A percentile compares a stretch with the other conserved stretches of the same genome.
These are phyloP conservation scores for Limanda limanda DNA, from an alignment of 2,113 vertebrate genomes.

Conservation along the genomic window DNA sequence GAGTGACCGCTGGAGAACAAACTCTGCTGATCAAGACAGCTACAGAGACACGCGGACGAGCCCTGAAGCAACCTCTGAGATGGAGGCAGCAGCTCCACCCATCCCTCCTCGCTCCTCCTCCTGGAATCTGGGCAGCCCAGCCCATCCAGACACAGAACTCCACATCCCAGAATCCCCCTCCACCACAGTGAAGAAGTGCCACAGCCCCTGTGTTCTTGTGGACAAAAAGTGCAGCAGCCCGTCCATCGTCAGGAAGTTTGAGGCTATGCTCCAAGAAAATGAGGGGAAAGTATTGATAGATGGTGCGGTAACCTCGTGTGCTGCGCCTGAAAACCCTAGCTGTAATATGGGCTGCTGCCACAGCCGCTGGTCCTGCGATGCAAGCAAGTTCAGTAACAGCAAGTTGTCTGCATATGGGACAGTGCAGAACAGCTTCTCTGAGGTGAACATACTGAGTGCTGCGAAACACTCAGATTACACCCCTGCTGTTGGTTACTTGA, in stretches of 20 bases:
- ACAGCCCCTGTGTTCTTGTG: conserved; percentile 58
- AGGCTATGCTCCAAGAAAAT: conserved; percentile 78
- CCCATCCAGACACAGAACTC: conserved; percentile 75
- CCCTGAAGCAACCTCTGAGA: conserved; percentile 59
- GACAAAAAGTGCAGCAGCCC: conserved; percentile 77
- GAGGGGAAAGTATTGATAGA: conserved; percentile 81
- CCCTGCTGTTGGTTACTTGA: conserved; percentile 38
- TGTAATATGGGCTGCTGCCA: conserved; percentile 83
- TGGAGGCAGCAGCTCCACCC: conserved; percentile 83
- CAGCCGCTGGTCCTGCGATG: conserved; percentile 84
- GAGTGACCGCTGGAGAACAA: conserved; percentile 56
- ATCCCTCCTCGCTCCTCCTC: conserved; percentile 91
- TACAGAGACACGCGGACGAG: conserved; percentile 42
- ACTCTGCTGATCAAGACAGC: conserved; percentile 44
- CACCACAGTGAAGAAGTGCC: conserved; percentile 70
- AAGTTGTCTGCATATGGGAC: conserved; percentile 76
- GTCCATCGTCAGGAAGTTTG: conserved; percentile 79
- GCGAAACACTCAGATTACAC: conserved; percentile 64
- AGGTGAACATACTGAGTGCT: conserved; percentile 79
- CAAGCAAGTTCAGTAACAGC: conserved; percentile 77
- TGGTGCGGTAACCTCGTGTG: conserved; percentile 61
- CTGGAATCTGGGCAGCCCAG: conserved; percentile 83
- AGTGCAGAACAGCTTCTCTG: conserved; percentile 87
- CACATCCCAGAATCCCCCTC: conserved; percentile 73
- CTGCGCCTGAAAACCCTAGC: conserved; percentile 70